Conservation (phyloP, 2,113 vertebrate genomes). For the Tichodroma muraria region DNA sequence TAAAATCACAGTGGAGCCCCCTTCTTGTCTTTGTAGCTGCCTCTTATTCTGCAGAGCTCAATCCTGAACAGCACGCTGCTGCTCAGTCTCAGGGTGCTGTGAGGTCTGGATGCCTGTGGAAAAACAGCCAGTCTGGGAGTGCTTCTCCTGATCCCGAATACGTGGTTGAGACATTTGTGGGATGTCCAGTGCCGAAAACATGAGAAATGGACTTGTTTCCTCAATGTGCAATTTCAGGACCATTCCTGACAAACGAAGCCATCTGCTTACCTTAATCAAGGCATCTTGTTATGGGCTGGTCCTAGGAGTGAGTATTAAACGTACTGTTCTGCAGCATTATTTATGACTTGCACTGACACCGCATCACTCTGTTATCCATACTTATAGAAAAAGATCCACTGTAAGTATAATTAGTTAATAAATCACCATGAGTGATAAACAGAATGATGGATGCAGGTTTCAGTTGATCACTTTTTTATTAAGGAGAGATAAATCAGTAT, state of each 20-base stretch:
- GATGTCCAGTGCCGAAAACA: not conserved
- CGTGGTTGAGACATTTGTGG: not conserved
- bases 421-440: constrained; percentile 79
- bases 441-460: constrained; percentile 81
- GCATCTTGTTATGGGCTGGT: constrained; percentile 52
- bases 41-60: not conserved
- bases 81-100: not conserved
- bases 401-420: constrained; percentile 80
- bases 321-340: constrained; percentile 42
- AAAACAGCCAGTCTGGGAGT: not conserved
- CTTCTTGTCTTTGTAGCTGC: not conserved
- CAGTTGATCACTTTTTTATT: constrained; percentile 85
- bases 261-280: constrained; percentile 62
- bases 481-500: constrained; percentile 80
- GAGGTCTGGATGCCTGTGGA: not conserved
- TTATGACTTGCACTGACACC: constrained; percentile 49
- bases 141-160: not conserved
- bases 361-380: constrained; percentile 48
- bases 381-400: constrained; percentile 68
- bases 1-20: not conserved
- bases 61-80: not conserved
- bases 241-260: constrained; percentile 42
- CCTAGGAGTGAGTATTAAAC: constrained; percentile 50
- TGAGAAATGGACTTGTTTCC: constrained; percentile 8
- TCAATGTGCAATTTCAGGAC: not conserved